These are phyloP conservation scores for Oryctes rhinoceros DNA, from an alignment of 1,140 invertebrate species.

Conservation along the genomic window DNA sequence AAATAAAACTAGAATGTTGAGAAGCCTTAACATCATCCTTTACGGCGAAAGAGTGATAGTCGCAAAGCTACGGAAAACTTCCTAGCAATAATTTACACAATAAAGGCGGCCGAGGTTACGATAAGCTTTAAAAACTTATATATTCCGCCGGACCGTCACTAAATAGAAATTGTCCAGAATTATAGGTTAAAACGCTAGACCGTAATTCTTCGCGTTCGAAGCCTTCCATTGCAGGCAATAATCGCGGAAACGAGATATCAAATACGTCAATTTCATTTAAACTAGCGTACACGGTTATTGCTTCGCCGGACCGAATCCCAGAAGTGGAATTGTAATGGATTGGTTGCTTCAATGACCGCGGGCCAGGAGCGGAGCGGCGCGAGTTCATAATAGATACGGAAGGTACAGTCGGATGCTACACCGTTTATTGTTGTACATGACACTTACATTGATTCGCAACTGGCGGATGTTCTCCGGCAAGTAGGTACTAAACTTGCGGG, in stretches of 20 bases:
- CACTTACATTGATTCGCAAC: slow-evolving; percentile 14
- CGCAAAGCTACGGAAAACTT: too few species aligned
- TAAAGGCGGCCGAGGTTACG: too few species aligned
- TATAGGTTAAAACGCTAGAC: too few species aligned
- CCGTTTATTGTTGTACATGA: slow-evolving; percentile 5
- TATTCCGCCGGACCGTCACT: too few species aligned
- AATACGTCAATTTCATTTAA: neutral
- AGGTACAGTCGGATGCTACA: neutral
- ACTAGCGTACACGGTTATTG: neutral
- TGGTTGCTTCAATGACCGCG: neutral
- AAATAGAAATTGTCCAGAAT: too few species aligned
- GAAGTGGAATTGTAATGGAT: neutral
- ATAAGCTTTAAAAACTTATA: too few species aligned
- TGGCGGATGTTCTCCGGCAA: neutral
- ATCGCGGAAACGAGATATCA: neutral
- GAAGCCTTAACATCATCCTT: too few species aligned
- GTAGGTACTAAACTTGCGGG: neutral
- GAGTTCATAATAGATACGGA: neutral
- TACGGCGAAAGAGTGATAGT: too few species aligned
- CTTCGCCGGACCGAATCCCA: neutral
- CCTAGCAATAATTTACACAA: too few species aligned
- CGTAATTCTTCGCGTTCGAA: neutral
- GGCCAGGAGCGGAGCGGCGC: neutral
- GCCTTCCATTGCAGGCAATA: neutral
- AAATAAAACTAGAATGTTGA: too few species aligned